Evolutionary conservation across 2,113 vertebrate genomes (phyloP).

Genomic region (Cariama cristata): DNA sequence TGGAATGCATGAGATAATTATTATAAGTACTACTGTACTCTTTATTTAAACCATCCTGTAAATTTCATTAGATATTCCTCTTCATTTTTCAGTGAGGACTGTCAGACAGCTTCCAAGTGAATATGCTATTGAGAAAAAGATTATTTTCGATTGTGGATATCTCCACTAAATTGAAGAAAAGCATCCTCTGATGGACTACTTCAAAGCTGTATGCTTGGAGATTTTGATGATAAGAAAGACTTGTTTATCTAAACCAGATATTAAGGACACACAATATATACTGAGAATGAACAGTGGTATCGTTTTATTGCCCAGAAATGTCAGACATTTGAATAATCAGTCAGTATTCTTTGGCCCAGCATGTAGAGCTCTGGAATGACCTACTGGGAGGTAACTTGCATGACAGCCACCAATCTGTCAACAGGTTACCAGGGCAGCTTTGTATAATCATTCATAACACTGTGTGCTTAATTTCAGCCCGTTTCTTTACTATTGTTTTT

Average conservation of each 20-base stretch:
- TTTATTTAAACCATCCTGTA: neutral
- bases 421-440: neutral
- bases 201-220: neutral
- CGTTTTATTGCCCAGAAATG: neutral
- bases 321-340: neutral
- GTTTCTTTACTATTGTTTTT: neutral
- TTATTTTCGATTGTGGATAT: neutral
- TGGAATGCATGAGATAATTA: neutral
- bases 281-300: neutral
- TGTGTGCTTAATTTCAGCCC: neutral
- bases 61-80: neutral
- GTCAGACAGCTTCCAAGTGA: neutral
- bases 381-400: neutral
- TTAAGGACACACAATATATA: neutral
- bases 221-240: neutral
- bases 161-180: neutral
- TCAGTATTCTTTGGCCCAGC: neutral
- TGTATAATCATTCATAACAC: neutral
- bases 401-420: neutral
- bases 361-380: neutral
- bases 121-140: neutral
- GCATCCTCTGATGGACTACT: neutral
- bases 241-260: neutral
- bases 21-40: neutral
- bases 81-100: neutral